Evolutionary conservation across 2,888 invertebrate genomes (phyloP), one percentile per base, ranked within the genome.

Genomic region (Nomada ruficornis): DNA sequence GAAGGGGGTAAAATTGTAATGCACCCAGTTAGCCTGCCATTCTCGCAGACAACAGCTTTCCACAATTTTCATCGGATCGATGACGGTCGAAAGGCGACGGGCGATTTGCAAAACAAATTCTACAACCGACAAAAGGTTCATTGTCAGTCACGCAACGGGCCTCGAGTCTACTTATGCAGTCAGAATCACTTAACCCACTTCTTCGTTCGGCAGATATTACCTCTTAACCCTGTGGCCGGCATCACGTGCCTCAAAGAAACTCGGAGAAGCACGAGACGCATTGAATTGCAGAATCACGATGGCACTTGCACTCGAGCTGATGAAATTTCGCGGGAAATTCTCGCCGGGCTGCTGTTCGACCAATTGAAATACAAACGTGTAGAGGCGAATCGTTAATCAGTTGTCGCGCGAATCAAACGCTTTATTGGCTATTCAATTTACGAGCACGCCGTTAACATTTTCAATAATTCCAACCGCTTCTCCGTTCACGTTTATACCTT

Each of bases 161-260:
- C 77, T 78, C 72, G 70, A 82, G 62, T 75, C 67, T 65, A 55
- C 82, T 86, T 80, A 77, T 64, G 57, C 71, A 65, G 74, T 59
- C 67, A 65, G 72, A 62, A 83, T 70, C 83, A 77, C 86, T 86
- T 86, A 86, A 88, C 86, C 86, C 78, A 79, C 55, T 82, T 86
- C 70, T 52, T 63, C 73, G 60, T 68, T 29, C n/a, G 52, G 57
- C 65, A 68, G 52, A 62, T 74, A 65, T 87, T 65, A 72, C 74
- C 77, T 68, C 75, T 86, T 87, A 85, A 86, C 87, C 77, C 75
- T 42, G 74, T 84, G 80, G 42, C 74, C 80, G 59, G 77, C 80
- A 70, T 84, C 77, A 26, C 59, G 65, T 75, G 62, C 57, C 47
- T 81, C 81, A 85, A 84, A 84, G 81, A 78, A 85, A 23, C 70